Conservation (phyloP, 2,797 vertebrate species). For the Apogon talboti region DNA sequence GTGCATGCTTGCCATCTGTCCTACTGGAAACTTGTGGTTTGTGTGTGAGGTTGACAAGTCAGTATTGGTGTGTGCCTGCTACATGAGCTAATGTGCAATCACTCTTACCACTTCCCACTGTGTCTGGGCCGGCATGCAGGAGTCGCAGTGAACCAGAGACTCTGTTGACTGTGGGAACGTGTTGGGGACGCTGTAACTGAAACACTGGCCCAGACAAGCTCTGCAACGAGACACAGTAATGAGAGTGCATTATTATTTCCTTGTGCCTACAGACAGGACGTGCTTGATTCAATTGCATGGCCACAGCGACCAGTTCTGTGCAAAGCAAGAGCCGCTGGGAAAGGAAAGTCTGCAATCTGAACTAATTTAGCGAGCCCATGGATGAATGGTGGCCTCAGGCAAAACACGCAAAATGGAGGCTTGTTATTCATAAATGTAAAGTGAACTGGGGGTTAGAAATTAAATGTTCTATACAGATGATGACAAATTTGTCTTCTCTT, state of each 20-base stretch:
- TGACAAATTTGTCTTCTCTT: not conserved
- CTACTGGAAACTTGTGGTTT: constrained; percentile 50
- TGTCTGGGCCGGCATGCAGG: constrained; percentile 96
- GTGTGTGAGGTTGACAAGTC: constrained; percentile 48
- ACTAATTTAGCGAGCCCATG: constrained; percentile 24
- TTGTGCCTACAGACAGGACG: constrained; percentile 5
- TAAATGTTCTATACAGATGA: not conserved
- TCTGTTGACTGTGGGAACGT: constrained; percentile 98
- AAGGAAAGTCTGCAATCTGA: constrained; percentile 34
- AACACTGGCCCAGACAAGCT: constrained; percentile 97
- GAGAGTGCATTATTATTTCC: constrained; percentile 23
- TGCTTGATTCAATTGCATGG: constrained; percentile 27
- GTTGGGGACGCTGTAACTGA: constrained; percentile 99
- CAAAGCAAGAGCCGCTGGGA: constrained; percentile 24
- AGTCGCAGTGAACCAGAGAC: constrained; percentile 98
- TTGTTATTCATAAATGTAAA: constrained; percentile 7
- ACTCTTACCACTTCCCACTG: constrained; percentile 99
- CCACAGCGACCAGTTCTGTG: constrained; percentile 9
- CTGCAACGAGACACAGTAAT: constrained; percentile 73
- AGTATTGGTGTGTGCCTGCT: constrained; percentile 44
- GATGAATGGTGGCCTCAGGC: constrained; percentile 11
- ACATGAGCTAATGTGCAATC: constrained; percentile 55
- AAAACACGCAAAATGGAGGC: constrained; percentile 17
- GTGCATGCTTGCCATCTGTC: constrained; percentile 31
- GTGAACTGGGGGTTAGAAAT: constrained; percentile 5